Evolutionary conservation across 1,140 invertebrate species (phyloP), one percentile per base, ranked within the genome.

Genomic region (Ericerus pela): DNA sequence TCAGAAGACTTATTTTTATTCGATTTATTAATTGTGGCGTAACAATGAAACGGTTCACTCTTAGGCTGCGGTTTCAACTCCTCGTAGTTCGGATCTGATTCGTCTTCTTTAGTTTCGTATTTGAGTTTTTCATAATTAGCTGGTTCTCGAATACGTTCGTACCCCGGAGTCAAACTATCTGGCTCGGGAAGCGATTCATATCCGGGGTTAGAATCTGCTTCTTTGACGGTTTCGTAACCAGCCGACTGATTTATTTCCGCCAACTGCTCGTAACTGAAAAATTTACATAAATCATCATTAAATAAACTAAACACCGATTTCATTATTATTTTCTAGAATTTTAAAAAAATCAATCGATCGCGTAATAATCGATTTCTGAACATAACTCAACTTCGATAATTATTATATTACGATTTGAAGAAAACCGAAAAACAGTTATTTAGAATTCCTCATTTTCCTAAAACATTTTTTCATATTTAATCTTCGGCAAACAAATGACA

Each of bases 71-170:
- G 62, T 51, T 59, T 55, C 41, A 64, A 57, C 53, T 64, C 63
- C 56, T 65, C 64, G 54, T 65, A 65, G 56, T 65, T 65, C 26
- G 64, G 64, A 43, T 65, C 64, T 24, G 41, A 47, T 33, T 8
- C 8, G 26, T 47, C 41, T 47, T 47, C 41, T 10, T 47, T 24
- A 2, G 41, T 47, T 47, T 20, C 41, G 41, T 47, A 47, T 47
- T 47, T 47, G 2, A 47, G 41, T 14, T 47, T 47, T 29, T 31
- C 37, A 31, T 55, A 56, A 2, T 14, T 30, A n/a, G 36, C 51
- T 18, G 26, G 41, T 27, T 31, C 30, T n/a, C 37, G 51, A 3
- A 59, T 43, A 20, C 55, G 41, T 56, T 61, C 60, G 56, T 61
- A 60, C 5, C 58, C 60, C 1, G 60, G 56, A 18, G 53, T 37